Base-by-base conservation (phyloP, 2,888 invertebrate species). In the Eupeodes latifasciatus region DNA sequence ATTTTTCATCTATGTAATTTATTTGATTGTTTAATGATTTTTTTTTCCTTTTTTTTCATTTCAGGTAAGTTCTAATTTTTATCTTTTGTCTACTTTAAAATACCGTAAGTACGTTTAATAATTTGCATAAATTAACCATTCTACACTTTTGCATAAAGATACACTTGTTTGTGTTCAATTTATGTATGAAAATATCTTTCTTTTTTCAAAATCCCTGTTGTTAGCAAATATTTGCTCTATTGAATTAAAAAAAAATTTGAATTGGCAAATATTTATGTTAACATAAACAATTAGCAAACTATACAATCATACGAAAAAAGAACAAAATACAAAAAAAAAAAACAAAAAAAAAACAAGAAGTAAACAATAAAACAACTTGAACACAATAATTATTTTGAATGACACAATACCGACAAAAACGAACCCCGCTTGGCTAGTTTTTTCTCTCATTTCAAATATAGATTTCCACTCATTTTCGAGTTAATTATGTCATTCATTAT, bases 401-500 rank as follows among this genome's bases (percentile, higher is more conserved):
- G 51, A 53, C 71, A 75, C 75, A 72, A 72, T 47, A 36, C 4
- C n/a, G 9, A 19, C 7, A 11, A 12, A 55, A 44, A 12, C 47
- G 12, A 51, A 75, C 75, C 62, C 75, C 62, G 75, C 47, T 75
- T 75, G 34, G 75, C 14, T 62, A 62, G 62, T 34, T 75, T 59
- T 49, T n/a, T 36, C 34, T 12, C 11, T 62, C 11, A 9, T 47
- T 47, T 27, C n/a, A 34, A 27, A 27, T 27, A 10, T 44, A 53
- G 11, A 61, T 14, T 78, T 67, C 40, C 51, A 57, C 74, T 80
- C 64, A 72, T 64, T 40, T 40, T 72, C 57, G 4, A 64, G 71
- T 82, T 76, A 71, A 71, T 82, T 77, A 72, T 77, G 82, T 83
- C 77, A 83, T 72, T 47, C 27, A 27, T 27, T 27, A 27, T 27